Evolutionary conservation across 2,888 invertebrate genomes (phyloP).

Genomic region (Archaeoteleia sp.): DNA sequence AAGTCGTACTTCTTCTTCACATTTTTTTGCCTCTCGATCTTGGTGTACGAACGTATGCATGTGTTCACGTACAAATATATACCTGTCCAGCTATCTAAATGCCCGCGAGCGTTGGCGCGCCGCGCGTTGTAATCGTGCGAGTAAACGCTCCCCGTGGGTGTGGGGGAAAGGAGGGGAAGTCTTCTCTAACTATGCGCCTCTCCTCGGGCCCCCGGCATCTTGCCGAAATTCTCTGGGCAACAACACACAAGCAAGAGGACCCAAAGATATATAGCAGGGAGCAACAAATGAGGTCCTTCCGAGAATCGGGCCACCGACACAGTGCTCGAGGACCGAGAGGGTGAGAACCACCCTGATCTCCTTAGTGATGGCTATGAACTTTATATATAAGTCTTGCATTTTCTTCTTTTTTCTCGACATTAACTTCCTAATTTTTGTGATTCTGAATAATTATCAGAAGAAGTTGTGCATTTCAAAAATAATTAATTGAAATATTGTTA

Average conservation of each 20-base stretch:
- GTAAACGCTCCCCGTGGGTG: slow-evolving; percentile 34
- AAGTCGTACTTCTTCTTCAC: not conserved
- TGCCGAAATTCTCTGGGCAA: slow-evolving; percentile 52
- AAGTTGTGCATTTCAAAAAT: no score
- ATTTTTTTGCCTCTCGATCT: slow-evolving; percentile 6
- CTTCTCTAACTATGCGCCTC: slow-evolving; percentile 43
- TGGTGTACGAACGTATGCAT: slow-evolving; percentile 1
- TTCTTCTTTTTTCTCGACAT: slow-evolving; percentile 30
- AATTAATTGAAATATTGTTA: no score
- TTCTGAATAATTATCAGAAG: no score
- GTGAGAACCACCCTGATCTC: slow-evolving; percentile 70
- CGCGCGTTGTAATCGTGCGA: slow-evolving; percentile 52
- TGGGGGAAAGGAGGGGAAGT: slow-evolving; percentile 15
- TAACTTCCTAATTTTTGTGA: slow-evolving; percentile 38
- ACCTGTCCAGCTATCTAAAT: slow-evolving; percentile 49
- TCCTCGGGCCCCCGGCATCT: slow-evolving; percentile 38
- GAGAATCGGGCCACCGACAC: slow-evolving; percentile 75
- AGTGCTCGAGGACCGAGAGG: slow-evolving; percentile 66
- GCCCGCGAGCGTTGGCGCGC: slow-evolving; percentile 52
- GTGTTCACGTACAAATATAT: slow-evolving; percentile 24
- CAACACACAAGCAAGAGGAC: slow-evolving; percentile 54
- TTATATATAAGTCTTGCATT: no score
- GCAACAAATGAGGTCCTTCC: slow-evolving; percentile 75
- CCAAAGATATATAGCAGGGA: slow-evolving; percentile 73
- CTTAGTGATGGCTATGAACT: slow-evolving; percentile 57